These are phyloP conservation scores for Calycopis cecrops DNA, from an alignment of 1,140 invertebrate species.

Conservation along the genomic window DNA sequence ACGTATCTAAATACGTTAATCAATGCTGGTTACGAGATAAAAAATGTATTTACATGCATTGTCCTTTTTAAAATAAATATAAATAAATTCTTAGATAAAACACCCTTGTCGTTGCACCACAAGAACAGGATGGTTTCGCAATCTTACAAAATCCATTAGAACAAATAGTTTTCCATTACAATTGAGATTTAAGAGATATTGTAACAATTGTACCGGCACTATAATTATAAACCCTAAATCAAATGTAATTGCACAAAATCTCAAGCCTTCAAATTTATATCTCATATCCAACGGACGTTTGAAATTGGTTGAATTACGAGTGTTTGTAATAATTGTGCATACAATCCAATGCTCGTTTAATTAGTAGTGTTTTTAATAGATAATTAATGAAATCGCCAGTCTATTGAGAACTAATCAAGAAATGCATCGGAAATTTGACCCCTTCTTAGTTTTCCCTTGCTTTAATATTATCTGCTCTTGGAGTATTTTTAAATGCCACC, in stretches of 20 bases:
- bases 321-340: neutral
- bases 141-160: neutral
- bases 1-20: neutral
- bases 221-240: slow-evolving; percentile 9
- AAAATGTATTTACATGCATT: neutral
- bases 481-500: too few relatives aligned
- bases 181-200: neutral
- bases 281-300: slow-evolving; percentile 5
- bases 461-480: too few relatives aligned
- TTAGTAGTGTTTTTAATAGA: too few relatives aligned
- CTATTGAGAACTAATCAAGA: too few relatives aligned
- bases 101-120: neutral
- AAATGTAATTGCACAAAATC: slow-evolving; percentile 13
- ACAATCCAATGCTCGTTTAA: too few relatives aligned
- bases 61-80: too few relatives aligned
- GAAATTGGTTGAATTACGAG: neutral
- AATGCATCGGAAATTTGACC: too few relatives aligned
- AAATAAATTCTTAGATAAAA: neutral
- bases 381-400: too few relatives aligned
- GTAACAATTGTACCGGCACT: neutral
- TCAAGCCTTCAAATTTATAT: slow-evolving; percentile 13
- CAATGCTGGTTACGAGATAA: neutral
- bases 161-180: neutral
- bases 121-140: neutral
- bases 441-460: too few relatives aligned